Evolutionary conservation across 2,888 invertebrate genomes (phyloP), one percentile per base, ranked within the genome.

Genomic region (Nomada ferruginata): DNA sequence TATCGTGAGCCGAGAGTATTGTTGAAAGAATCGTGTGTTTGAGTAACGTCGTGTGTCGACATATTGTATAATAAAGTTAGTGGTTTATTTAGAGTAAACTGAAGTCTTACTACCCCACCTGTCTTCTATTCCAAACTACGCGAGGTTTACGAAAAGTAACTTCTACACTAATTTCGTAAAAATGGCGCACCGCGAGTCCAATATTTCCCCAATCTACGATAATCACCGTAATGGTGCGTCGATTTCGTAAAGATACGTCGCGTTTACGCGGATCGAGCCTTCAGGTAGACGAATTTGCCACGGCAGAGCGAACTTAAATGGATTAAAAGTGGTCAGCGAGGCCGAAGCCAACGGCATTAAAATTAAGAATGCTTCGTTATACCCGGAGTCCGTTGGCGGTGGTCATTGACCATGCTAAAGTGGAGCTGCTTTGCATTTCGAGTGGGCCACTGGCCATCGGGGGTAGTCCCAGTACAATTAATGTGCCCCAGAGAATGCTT

Each of bases 361-460:
- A 86, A 90, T 91, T 90, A 89, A 87, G 89, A 87, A 91, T 87
- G 91, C 89, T 88, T 91, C 91, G 90, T 91, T 92, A 89, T 89
- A 85, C 85, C 78, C 78, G 76, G 76, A 86, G 79, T 63, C 79
- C 73, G 85, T 85, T 79, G 83, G 80, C 82, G 78, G 79, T 85
- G 80, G 72, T 76, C 68, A 77, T 79, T 72, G 84, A 88, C 79
- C 85, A 82, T 84, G 71, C 64, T 71, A 68, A 84, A 82, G 75
- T 77, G 73, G 83, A 70, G 77, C 76, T 77, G 74, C 73, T 78
- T 84, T 76, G 74, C 81, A 85, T 85, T 83, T 85, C 77, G 74
- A 84, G 80, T 78, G 77, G 86, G 50, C 86, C 66, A 52, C 55
- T 76, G 76, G 65, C 79, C 80, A 78, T 79, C 82, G 68, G 64